Percentiles rank a stretch among this genome's conserved stretches.
Conservation (phyloP, 2,113 vertebrate species). For the Tonatia bakeri region DNA sequence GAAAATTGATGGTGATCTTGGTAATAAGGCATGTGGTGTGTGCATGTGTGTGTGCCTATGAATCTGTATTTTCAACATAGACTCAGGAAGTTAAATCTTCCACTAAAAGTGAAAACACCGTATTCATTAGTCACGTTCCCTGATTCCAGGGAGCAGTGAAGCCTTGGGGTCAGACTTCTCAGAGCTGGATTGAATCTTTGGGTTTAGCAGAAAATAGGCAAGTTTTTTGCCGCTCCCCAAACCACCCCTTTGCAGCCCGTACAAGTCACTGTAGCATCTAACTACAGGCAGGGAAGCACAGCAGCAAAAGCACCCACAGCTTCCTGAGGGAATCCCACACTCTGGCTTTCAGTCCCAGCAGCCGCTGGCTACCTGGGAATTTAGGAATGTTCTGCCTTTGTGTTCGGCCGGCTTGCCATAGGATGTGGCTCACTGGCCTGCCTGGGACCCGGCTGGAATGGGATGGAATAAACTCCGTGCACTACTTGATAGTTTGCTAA, state of each 20-base stretch:
- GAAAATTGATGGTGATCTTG: not conserved
- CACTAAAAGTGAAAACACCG: not conserved
- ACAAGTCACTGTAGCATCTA: not conserved
- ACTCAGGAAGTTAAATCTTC: not conserved
- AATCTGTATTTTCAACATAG: not conserved
- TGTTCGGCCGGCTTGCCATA: not conserved
- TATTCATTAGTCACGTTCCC: not conserved
- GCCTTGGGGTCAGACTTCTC: not conserved
- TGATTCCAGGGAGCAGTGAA: not conserved
- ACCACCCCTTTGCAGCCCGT: not conserved
- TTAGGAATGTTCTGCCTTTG: not conserved
- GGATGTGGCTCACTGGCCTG: not conserved
- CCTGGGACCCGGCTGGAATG: not conserved
- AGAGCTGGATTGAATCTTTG: not conserved
- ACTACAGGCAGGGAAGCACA: not conserved
- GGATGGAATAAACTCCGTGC: not conserved
- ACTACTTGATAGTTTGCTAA: not conserved
- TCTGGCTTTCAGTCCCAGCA: not conserved
- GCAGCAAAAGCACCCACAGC: not conserved
- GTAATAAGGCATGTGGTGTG: accelerated
- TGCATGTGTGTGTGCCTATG: accelerated
- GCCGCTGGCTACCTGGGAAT: not conserved
- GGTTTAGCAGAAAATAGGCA: not conserved
- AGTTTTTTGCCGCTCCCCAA: not conserved
- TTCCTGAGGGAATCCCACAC: not conserved